These are phyloP conservation scores for Dinomys branickii DNA, from an alignment of 2,113 vertebrate genomes.

Conservation along the genomic window DNA sequence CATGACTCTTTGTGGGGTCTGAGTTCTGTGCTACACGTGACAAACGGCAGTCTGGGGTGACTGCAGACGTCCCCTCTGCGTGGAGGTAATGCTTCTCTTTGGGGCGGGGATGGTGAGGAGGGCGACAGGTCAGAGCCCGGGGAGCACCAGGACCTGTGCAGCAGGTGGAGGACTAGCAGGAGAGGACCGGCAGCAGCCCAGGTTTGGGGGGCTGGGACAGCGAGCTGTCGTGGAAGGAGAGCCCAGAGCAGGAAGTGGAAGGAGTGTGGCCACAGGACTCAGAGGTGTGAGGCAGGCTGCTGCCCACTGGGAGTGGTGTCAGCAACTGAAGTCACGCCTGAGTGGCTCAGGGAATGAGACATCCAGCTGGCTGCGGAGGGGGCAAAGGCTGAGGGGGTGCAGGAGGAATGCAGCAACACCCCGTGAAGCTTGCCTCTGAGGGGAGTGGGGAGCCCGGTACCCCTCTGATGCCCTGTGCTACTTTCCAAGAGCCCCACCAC, in stretches of 20 bases:
- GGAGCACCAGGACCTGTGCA: neutral
- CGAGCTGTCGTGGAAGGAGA: accelerated
- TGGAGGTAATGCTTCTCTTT: neutral
- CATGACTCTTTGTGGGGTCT: too few species aligned
- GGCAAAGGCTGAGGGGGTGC: neutral
- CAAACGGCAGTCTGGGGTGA: neutral
- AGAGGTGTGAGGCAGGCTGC: neutral
- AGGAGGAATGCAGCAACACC: neutral
- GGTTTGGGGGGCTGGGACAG: neutral
- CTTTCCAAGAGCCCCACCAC: neutral
- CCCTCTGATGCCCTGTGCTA: accelerated
- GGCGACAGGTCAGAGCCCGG: neutral
- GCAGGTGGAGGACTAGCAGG: neutral
- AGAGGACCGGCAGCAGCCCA: neutral
- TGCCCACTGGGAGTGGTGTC: neutral
- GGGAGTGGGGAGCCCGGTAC: neutral
- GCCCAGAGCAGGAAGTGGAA: neutral
- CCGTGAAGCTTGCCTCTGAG: neutral
- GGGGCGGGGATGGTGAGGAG: neutral
- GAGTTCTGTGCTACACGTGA: accelerated
- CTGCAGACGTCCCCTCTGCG: accelerated
- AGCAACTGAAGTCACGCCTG: accelerated
- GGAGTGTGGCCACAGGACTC: neutral
- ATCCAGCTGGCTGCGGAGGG: neutral
- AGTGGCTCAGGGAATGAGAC: neutral